These are phyloP conservation scores for Trissolcus brochymenae DNA, from an alignment of 2,888 invertebrate genomes.

Conservation along the genomic window DNA sequence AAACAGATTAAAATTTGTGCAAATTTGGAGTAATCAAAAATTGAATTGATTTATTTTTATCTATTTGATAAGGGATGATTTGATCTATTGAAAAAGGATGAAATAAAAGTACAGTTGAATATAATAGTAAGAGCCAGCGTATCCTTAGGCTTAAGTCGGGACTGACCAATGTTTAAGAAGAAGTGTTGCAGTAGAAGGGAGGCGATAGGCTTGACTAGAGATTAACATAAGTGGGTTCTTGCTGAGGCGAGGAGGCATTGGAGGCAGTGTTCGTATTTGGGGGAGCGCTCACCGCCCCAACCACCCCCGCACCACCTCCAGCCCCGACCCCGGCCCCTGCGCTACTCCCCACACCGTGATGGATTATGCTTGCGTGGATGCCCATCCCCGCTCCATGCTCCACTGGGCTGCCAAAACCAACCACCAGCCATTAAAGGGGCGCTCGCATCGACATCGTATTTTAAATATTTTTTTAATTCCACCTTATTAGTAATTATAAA, in stretches of 20 bases:
- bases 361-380: conserved; percentile 76
- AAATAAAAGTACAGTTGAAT: conserved; percentile 57
- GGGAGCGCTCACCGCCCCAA: conserved; percentile 81
- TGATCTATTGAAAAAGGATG: conserved; percentile 5
- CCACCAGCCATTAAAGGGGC: conserved; percentile 77
- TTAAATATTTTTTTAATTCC: conserved; percentile 53
- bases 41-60: too few species aligned
- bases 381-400: conserved; percentile 78
- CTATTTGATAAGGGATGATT: too few species aligned
- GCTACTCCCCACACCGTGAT: conserved; percentile 77
- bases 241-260: conserved; percentile 78
- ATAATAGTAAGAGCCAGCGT: conserved; percentile 69
- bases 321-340: conserved; percentile 76
- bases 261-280: conserved; percentile 77
- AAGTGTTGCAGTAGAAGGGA: conserved; percentile 77
- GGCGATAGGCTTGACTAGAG: conserved; percentile 84
- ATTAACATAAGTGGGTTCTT: conserved; percentile 96
- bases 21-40: too few species aligned
- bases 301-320: conserved; percentile 76
- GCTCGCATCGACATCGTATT: conserved; percentile 66
- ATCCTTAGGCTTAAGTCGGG: conserved; percentile 75
- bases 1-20: too few species aligned
- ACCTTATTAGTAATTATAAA: conserved; percentile 20
- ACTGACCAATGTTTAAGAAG: conserved; percentile 77
- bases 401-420: conserved; percentile 77